These are phyloP conservation scores for Argyra leucocephala DNA, from an alignment of 2,888 invertebrate genomes.

Conservation along the genomic window DNA sequence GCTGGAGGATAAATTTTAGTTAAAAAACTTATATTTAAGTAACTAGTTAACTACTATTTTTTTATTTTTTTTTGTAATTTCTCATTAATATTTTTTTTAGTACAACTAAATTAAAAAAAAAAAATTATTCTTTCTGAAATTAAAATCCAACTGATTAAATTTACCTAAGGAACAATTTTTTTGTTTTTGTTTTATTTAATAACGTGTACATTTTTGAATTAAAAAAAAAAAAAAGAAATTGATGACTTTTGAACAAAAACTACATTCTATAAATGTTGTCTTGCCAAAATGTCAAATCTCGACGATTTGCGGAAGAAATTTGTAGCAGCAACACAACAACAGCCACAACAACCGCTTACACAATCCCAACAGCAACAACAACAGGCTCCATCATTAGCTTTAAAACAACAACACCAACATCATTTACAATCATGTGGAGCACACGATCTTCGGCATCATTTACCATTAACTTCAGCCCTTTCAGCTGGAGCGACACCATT, in stretches of 20 bases:
- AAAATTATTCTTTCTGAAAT: no score
- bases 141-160: not conserved
- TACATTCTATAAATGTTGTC: conserved; percentile 35
- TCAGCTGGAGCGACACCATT: conserved; percentile 21
- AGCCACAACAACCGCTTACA: conserved; percentile 35
- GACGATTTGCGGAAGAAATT: conserved; percentile 44
- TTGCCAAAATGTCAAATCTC: conserved; percentile 40
- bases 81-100: no score
- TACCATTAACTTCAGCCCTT: conserved; percentile 22
- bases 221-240: not conserved
- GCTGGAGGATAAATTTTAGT: not conserved
- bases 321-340: conserved; percentile 36
- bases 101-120: no score
- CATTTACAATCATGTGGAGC: conserved; percentile 34
- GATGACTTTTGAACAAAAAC: no score
- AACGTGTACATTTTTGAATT: not conserved
- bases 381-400: conserved; percentile 18
- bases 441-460: conserved; percentile 18
- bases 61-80: no score
- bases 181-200: no score
- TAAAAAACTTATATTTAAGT: not conserved
- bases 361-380: conserved; percentile 20
- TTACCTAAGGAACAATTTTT: not conserved
- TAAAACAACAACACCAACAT: conserved; percentile 32
- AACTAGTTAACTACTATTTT: no score